Conservation (phyloP, 1,140 invertebrate species). For the Aethina tumida region DNA sequence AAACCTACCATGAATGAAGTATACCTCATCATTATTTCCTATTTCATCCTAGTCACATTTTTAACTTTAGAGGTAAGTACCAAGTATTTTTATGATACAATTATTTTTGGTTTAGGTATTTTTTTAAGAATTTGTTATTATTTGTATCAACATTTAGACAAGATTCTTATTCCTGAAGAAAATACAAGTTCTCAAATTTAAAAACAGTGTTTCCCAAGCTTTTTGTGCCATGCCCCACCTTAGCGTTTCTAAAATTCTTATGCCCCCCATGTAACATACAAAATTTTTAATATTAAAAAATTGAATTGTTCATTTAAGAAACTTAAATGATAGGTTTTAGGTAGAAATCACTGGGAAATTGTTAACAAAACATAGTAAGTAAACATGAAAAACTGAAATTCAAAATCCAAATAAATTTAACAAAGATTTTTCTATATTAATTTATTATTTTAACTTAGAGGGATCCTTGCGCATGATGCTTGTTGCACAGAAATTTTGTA, state of each 20-base stretch:
- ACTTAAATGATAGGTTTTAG: neutral
- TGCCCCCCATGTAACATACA: neutral
- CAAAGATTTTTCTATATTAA: no score
- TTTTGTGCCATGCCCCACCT: slow-evolving; percentile 6
- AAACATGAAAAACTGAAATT: neutral
- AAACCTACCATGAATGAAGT: slow-evolving; percentile 80
- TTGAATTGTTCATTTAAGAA: slow-evolving; percentile 5
- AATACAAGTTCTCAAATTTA: no score
- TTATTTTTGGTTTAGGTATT: neutral
- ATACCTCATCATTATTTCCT: slow-evolving; percentile 72
- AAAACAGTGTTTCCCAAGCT: slow-evolving; percentile 5
- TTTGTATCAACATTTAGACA: slow-evolving; percentile 1
- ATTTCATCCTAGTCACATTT: slow-evolving; percentile 65
- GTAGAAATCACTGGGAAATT: neutral
- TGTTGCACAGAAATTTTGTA: slow-evolving; percentile 5
- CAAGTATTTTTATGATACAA: slow-evolving; percentile 4
- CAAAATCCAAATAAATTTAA: slow-evolving; percentile 6
- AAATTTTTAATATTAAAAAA: no score
- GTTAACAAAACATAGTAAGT: no score
- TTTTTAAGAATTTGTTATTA: no score
- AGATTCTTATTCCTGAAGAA: no score
- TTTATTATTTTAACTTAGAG: slow-evolving; percentile 6
- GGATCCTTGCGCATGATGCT: neutral
- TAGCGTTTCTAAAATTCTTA: slow-evolving; percentile 4
- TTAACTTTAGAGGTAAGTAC: slow-evolving; percentile 37